Base-by-base conservation (phyloP, 2,888 invertebrate species). In the Hedychridium roseum region DNA sequence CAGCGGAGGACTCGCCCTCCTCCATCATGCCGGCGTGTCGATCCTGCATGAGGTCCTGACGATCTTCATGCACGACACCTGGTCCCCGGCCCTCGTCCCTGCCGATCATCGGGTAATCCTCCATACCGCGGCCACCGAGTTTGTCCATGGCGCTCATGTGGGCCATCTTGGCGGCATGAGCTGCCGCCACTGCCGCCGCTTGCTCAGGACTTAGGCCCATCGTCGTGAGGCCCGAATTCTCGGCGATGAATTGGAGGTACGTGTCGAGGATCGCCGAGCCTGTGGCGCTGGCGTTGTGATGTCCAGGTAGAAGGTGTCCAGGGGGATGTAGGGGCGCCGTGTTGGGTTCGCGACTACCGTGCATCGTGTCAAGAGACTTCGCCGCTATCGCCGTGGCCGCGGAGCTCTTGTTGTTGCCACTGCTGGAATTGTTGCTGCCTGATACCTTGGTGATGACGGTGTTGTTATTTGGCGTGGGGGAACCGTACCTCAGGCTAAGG, bases 191-290 rank as follows among this genome's bases (percentile, higher is more conserved):
- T 0, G 79, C 79, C 0, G 83, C 83, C 1, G 87, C 86, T 64
- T 88, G 88, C 53, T 88, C 88, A 36, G 85, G 83, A 56, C 84
- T 83, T 76, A 87, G 83, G 7, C 85, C 84, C 82, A 86, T 84
- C 27, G 73, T 70, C 81, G 83, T 74, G 81, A 89, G 85, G 52
- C 88, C 86, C 39, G 90, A 88, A 71, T 90, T 92, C 76, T 93
- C 92, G 1, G 91, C 90, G 69, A 94, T 92, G 70, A 92, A 88
- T 77, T 94, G 93, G 52, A 94, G 83, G 76, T 94, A 94, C 9
- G 93, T 93, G 78, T 94, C 93, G 52, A 94, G 80, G 45, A 94
- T 84, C 2, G 92, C 90, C 86, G 40, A 89, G 85, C 51, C 88
- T 84, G 66, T 81, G 18, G 67, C 43, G 76, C 80, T 44, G 76